These are phyloP conservation scores for Ochropleura plecta DNA, from an alignment of 2,888 invertebrate genomes.

Conservation along the genomic window DNA sequence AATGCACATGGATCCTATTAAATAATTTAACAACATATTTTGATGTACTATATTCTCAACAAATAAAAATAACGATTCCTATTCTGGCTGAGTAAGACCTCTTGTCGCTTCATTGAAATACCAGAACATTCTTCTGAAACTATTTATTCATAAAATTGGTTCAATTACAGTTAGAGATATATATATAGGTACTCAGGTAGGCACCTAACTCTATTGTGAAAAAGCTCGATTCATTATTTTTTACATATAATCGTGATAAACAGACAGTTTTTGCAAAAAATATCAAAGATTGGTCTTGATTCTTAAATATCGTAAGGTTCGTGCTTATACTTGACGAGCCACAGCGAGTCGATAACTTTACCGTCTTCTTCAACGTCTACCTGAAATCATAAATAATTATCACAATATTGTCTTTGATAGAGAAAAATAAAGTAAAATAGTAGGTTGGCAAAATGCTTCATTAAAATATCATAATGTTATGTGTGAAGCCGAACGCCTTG, in stretches of 20 bases:
- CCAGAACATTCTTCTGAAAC: no score
- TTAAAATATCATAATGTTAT: background rate
- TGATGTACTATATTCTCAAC: no score
- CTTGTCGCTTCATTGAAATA: no score
- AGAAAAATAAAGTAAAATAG: background rate
- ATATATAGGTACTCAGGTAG: no score
- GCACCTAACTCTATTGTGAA: background rate
- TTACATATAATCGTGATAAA: background rate
- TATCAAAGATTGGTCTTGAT: background rate
- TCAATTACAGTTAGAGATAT: background rate
- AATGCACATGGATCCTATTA: no score
- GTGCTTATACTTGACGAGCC: slow-evolving; percentile 89
- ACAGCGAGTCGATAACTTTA: slow-evolving; percentile 92
- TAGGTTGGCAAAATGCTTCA: background rate
- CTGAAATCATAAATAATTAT: slow-evolving; percentile 71
- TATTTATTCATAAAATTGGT: slow-evolving; percentile 26
- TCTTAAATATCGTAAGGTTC: slow-evolving; percentile 62
- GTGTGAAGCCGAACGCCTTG: background rate
- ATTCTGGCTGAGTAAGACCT: no score
- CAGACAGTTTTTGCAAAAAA: background rate
- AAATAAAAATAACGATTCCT: no score
- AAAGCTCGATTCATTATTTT: background rate
- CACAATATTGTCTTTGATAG: background rate
- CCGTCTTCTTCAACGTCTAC: slow-evolving; percentile 93
- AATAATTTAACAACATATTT: no score